Evolutionary conservation across 2,797 vertebrate species (phyloP).

Genomic region (Eutrigla gurnardus): DNA sequence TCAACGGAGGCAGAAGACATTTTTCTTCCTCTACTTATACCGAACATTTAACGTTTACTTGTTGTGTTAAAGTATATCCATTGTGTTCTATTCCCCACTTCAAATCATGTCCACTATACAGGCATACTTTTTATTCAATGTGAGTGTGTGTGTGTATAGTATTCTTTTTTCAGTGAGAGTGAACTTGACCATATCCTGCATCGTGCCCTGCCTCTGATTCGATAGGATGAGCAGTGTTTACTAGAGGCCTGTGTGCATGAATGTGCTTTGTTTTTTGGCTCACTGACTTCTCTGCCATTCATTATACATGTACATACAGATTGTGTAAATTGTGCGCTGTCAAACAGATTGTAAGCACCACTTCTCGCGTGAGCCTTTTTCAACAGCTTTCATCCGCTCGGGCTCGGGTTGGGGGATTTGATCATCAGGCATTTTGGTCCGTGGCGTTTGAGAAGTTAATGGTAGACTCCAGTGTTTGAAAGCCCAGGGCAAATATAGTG

Average conservation of each 20-base stretch:
- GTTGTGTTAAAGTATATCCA: constrained; percentile 6
- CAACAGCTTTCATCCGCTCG: neutral
- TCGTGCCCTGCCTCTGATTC: neutral
- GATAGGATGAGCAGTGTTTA: constrained; percentile 9
- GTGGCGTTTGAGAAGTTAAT: constrained; percentile 32
- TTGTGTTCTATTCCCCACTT: neutral
- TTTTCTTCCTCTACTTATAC: neutral
- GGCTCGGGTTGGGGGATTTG: constrained; percentile 10
- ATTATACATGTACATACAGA: constrained; percentile 17
- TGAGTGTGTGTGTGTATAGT: neutral
- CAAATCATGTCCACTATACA: neutral
- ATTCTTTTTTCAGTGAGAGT: neutral
- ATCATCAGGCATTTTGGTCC: constrained; percentile 13
- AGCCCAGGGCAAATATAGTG: neutral
- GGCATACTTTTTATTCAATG: neutral
- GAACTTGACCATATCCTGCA: neutral
- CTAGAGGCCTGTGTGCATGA: constrained; percentile 1
- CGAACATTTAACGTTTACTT: constrained; percentile 10
- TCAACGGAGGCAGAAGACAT: neutral
- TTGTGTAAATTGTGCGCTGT: constrained; percentile 10
- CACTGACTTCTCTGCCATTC: constrained; percentile 6
- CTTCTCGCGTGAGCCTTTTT: constrained; percentile 3
- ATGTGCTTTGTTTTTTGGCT: constrained; percentile 12
- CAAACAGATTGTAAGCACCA: neutral
- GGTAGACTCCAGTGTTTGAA: constrained; percentile 13